Conservation (phyloP, 2,888 invertebrate genomes). For the Slavum lentiscoides region DNA sequence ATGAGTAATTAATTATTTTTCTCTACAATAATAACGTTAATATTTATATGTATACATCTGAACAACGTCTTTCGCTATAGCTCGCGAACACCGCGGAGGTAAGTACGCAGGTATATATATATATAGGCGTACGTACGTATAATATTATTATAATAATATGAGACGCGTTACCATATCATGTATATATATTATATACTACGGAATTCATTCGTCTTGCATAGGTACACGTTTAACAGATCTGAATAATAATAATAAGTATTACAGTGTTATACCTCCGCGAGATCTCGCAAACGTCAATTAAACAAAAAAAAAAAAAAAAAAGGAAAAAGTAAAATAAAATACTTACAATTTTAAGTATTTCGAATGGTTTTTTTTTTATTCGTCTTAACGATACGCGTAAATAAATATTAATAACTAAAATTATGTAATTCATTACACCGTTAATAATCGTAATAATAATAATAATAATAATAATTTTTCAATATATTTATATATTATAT, state of each 20-base stretch:
- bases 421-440: conserved; percentile 26
- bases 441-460: conserved; percentile 33
- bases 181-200: not conserved
- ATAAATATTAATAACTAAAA: conserved; percentile 27
- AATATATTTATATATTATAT: not conserved
- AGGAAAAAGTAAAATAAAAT: conserved; percentile 26
- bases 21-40: not conserved
- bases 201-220: not conserved
- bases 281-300: conserved; percentile 17
- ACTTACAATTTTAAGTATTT: conserved; percentile 39
- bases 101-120: too few species aligned
- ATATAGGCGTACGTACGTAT: too few species aligned
- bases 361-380: conserved; percentile 13
- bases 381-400: not conserved
- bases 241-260: not conserved
- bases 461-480: conserved; percentile 9
- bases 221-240: conserved; percentile 37
- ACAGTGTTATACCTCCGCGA: conserved; percentile 8
- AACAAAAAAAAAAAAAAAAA: not conserved
- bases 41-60: too few species aligned
- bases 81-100: not conserved
- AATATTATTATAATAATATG: too few species aligned
- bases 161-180: too few species aligned
- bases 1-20: not conserved
- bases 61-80: conserved; percentile 38